Percentiles rank a stretch among this genome's conserved stretches.
phyloP scores from a whole-genome alignment of 1,140 invertebrate species.

The Mycetomoellerius zeteki region DNA sequence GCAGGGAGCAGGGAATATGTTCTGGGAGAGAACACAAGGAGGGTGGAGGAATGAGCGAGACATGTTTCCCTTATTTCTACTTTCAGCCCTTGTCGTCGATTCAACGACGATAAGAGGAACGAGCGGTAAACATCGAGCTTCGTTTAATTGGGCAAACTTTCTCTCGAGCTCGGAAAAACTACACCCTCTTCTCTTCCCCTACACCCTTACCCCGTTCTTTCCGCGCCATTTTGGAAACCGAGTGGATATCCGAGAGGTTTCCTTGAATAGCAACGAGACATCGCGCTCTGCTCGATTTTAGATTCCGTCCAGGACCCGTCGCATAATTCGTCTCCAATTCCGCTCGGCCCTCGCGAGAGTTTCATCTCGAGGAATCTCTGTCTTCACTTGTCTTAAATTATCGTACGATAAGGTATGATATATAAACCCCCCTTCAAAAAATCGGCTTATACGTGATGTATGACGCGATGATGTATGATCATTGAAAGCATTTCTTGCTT shows the following conservation, averaged over 20 bases:
- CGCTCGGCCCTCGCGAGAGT: constrained; percentile 35
- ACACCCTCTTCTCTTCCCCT: not conserved
- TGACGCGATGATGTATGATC: constrained; percentile 19
- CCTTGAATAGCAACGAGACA: constrained; percentile 74
- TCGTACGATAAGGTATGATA: constrained; percentile 59
- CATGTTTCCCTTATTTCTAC: constrained; percentile 63
- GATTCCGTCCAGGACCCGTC: constrained; percentile 69
- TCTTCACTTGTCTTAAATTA: constrained; percentile 66
- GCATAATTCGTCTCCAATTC: constrained; percentile 68
- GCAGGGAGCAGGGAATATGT: not conserved
- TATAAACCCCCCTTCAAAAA: constrained; percentile 6
- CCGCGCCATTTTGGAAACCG: constrained; percentile 15
- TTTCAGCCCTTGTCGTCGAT: constrained; percentile 57
- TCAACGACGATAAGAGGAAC: constrained; percentile 55
- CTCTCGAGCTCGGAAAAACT: constrained; percentile 57
- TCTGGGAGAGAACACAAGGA: not conserved
- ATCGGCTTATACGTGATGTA: constrained; percentile 41
- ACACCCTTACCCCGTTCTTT: not conserved
- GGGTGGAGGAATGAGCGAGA: constrained; percentile 27
- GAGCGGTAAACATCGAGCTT: constrained; percentile 58
- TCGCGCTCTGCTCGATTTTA: constrained; percentile 71
- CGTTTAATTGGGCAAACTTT: constrained; percentile 73
- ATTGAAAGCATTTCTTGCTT: too few relatives aligned
- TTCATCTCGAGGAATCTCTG: constrained; percentile 61
- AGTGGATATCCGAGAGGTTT: constrained; percentile 69